A percentile compares a stretch with the other conserved stretches of the same genome.
Conservation (phyloP, 2,113 vertebrate species). For the Sula dactylatra region DNA sequence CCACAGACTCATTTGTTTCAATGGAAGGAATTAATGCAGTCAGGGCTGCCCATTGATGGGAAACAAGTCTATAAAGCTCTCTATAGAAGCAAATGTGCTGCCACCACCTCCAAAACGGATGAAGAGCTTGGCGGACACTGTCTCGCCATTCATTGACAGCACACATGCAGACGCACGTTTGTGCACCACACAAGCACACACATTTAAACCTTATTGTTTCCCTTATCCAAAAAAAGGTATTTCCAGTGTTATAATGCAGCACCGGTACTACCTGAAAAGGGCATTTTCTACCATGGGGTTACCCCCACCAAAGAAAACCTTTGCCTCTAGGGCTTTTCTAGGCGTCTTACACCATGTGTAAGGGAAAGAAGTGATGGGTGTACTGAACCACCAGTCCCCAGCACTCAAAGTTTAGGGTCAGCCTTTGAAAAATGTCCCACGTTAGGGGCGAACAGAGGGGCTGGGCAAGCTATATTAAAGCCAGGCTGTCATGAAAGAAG, state of each 20-base stretch:
- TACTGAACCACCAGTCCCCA: background rate
- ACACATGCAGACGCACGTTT: background rate
- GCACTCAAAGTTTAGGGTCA: background rate
- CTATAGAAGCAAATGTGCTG: background rate
- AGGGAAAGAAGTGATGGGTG: background rate
- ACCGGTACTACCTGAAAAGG: background rate
- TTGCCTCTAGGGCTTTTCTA: background rate
- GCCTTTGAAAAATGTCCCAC: background rate
- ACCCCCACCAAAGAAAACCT: background rate
- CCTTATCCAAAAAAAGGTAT: background rate
- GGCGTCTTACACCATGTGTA: background rate
- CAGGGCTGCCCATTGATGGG: constrained; percentile 1
- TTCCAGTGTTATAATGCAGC: background rate
- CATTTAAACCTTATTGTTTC: background rate
- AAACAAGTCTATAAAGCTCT: background rate
- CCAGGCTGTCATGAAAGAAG: background rate
- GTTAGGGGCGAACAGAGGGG: background rate
- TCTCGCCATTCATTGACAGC: background rate
- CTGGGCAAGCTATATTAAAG: background rate
- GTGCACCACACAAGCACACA: background rate
- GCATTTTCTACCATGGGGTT: background rate
- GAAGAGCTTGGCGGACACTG: background rate
- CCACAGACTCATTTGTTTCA: constrained; percentile 43
- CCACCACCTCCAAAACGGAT: constrained; percentile 2
- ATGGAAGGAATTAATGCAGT: constrained; percentile 34